Conservation (phyloP, 2,113 vertebrate genomes). For the Hippocampus comes region DNA sequence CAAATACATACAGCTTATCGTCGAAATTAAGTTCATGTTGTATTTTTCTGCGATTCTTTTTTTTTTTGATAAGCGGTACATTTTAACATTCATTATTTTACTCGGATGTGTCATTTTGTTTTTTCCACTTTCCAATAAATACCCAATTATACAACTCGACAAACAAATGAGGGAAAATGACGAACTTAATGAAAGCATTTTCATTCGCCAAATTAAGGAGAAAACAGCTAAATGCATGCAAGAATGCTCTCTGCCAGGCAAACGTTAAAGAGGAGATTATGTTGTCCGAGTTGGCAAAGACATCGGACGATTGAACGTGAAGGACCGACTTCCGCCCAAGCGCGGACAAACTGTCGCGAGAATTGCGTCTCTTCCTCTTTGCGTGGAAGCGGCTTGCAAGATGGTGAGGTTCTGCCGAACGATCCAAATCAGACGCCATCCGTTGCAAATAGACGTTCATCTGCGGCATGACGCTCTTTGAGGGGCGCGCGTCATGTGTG, state of each 20-base stretch:
- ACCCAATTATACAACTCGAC: not conserved
- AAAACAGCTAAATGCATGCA: not conserved
- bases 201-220: not conserved
- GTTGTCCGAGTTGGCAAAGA: not conserved
- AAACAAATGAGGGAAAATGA: not conserved
- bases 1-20: no score
- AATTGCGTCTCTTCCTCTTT: constrained; percentile 62
- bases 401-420: constrained; percentile 64
- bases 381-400: constrained; percentile 72
- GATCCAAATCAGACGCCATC: constrained; percentile 64
- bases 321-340: constrained; percentile 50
- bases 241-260: not conserved
- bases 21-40: no score
- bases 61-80: not conserved
- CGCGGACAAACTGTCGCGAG: constrained; percentile 62
- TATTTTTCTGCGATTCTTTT: no score
- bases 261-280: not conserved
- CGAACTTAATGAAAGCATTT: not conserved
- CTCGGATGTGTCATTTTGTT: no score
- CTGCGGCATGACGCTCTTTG: accelerated
- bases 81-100: not conserved
- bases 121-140: not conserved
- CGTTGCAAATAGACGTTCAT: accelerated
- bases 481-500: accelerated
- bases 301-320: not conserved